A percentile compares a stretch with the other conserved stretches of the same genome.
These are phyloP conservation scores for Actinopyga echinites DNA, from an alignment of 53 echinoderm and acorn worm genomes.

Conservation along the genomic window DNA sequence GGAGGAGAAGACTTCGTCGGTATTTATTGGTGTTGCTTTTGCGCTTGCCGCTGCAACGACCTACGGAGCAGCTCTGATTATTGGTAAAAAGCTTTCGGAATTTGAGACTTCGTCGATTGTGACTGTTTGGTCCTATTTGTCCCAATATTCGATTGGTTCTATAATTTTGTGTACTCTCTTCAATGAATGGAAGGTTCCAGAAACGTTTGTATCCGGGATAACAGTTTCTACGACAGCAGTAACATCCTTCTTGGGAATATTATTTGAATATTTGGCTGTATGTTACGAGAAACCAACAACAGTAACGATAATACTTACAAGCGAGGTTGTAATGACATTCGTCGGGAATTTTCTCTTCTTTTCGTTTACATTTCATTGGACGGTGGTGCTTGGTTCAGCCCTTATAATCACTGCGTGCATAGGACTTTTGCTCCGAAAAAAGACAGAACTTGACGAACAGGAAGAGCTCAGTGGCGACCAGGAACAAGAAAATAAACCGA, in stretches of 20 bases:
- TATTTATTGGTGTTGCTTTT: too few species aligned
- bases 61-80: neutral
- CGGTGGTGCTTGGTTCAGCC: neutral
- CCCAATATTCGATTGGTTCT: neutral
- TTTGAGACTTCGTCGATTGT: neutral
- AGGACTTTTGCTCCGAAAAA: neutral
- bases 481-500: too few species aligned
- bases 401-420: neutral
- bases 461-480: too few species aligned
- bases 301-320: neutral
- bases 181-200: neutral
- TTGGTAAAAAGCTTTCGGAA: neutral
- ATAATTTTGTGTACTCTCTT: neutral
- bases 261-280: neutral
- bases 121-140: neutral
- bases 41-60: neutral
- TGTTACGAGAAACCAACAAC: neutral
- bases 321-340: neutral
- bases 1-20: too few species aligned
- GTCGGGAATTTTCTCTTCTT: conserved; percentile 1
- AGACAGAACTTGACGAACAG: too few species aligned
- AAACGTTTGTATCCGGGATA: neutral
- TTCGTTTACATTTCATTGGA: neutral
- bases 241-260: neutral
- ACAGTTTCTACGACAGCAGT: neutral